Percentiles rank a stretch among this genome's conserved stretches.
These are phyloP conservation scores for Xiphorhynchus elegans DNA, from an alignment of 2,113 vertebrate genomes.

Conservation along the genomic window DNA sequence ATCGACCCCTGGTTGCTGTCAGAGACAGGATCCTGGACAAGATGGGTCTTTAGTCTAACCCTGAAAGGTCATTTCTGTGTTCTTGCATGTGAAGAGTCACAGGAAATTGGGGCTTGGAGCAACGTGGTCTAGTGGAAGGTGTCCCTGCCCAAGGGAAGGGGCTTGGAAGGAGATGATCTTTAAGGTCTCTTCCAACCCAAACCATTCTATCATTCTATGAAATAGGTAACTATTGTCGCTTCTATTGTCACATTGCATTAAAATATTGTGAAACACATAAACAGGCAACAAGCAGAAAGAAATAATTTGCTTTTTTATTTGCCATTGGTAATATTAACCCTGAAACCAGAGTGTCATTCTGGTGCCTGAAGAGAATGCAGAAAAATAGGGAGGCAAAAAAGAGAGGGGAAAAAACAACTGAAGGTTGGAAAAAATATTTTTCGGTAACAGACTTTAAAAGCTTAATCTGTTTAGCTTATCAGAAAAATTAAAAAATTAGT, in stretches of 20 bases:
- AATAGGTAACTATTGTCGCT: background rate
- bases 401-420: fast-evolving
- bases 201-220: background rate
- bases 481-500: background rate
- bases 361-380: background rate
- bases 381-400: background rate
- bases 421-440: background rate
- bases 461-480: background rate
- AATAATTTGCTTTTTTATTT: background rate
- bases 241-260: background rate
- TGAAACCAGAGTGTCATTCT: background rate
- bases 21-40: background rate
- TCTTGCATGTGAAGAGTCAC: background rate
- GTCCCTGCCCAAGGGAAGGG: background rate
- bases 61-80: background rate
- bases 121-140: background rate
- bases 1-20: background rate
- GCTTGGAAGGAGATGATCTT: background rate
- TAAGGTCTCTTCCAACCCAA: background rate
- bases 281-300: background rate
- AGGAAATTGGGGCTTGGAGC: background rate
- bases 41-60: background rate
- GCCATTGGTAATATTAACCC: background rate
- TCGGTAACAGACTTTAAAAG: background rate
- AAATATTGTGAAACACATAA: background rate